A percentile compares a stretch with the other conserved stretches of the same genome.
These are phyloP conservation scores for Rambutsinella grinnellia DNA, from an alignment of 2,888 invertebrate genomes.

Conservation along the genomic window DNA sequence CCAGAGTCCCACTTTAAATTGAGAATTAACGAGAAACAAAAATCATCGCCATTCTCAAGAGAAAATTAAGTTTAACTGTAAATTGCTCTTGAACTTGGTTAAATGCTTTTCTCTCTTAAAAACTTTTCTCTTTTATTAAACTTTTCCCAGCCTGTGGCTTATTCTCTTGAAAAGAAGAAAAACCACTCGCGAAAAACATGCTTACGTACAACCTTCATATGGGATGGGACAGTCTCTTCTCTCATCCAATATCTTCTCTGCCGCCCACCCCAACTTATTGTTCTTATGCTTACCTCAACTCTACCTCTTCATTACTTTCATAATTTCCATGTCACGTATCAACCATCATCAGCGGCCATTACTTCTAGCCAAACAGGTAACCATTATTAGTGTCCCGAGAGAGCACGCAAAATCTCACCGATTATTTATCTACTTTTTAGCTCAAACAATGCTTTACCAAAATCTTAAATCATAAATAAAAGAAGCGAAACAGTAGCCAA, in stretches of 20 bases:
- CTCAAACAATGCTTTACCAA: slow-evolving; percentile 10
- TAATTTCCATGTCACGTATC: neutral
- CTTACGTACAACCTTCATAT: no score
- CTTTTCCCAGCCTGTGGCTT: no score
- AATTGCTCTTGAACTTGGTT: slow-evolving; percentile 36
- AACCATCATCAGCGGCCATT: neutral
- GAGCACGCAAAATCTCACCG: neutral
- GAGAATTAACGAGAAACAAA: neutral
- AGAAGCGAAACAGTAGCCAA: neutral
- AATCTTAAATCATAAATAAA: slow-evolving; percentile 7
- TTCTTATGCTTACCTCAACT: no score
- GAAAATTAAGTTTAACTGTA: slow-evolving; percentile 56
- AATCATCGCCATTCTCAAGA: slow-evolving; percentile 26
- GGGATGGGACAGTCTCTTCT: slow-evolving; percentile 46
- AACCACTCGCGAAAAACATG: no score
- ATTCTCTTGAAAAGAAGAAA: no score
- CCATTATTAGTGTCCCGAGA: neutral
- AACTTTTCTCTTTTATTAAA: slow-evolving; percentile 56
- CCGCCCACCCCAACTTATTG: slow-evolving; percentile 35
- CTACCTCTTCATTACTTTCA: no score
- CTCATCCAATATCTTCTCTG: slow-evolving; percentile 47
- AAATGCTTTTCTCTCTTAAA: slow-evolving; percentile 18
- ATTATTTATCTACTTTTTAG: slow-evolving; percentile 1
- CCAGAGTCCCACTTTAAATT: neutral
- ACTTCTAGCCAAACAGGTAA: neutral